A percentile compares a stretch with the other conserved stretches of the same genome.
These are phyloP conservation scores for Ibidorhyncha struthersii DNA, from an alignment of 2,113 vertebrate genomes.

Conservation along the genomic window DNA sequence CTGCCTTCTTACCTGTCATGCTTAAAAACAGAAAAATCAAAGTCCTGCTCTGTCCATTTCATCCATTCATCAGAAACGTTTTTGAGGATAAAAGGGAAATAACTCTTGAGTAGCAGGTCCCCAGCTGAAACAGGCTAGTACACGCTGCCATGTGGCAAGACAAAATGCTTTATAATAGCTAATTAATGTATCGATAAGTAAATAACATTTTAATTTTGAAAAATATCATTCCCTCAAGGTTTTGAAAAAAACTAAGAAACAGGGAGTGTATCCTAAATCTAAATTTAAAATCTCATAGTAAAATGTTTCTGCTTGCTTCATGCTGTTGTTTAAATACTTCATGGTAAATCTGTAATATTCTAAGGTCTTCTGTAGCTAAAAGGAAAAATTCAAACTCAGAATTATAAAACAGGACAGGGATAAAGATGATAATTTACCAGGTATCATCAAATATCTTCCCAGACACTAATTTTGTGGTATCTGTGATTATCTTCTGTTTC, in stretches of 20 bases:
- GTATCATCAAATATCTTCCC: neutral
- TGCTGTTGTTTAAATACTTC: neutral
- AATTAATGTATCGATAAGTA: neutral
- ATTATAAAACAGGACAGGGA: neutral
- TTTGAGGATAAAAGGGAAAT: neutral
- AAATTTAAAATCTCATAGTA: neutral
- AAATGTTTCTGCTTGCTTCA: neutral
- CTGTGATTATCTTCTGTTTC: neutral
- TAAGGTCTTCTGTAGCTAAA: neutral
- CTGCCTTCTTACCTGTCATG: neutral
- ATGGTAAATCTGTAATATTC: neutral
- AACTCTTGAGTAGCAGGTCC: neutral
- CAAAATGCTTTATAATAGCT: neutral
- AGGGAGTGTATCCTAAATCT: neutral
- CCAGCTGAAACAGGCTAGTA: neutral
- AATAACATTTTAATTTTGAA: neutral
- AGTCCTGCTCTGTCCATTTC: neutral
- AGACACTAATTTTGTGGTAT: neutral
- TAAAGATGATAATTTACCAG: neutral
- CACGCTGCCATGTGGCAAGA: neutral
- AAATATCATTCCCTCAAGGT: neutral
- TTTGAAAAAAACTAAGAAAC: neutral
- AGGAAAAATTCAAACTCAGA: neutral
- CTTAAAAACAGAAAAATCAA: neutral
- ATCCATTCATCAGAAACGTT: neutral